Conservation (phyloP, 2,797 vertebrate species). For the Leptodactylus fallax region DNA sequence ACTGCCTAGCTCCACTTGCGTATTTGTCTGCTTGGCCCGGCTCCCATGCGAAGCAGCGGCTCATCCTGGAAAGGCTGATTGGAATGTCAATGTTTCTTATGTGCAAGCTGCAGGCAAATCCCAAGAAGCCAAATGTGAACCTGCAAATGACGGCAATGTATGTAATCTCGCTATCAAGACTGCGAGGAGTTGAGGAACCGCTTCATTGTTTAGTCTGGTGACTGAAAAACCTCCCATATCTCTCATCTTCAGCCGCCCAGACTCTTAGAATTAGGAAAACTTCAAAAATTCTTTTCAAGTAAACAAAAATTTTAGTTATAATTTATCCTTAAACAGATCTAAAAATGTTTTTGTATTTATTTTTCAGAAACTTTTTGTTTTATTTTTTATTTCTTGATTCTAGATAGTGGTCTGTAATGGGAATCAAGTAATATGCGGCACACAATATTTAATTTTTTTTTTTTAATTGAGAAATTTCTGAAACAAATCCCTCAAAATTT, state of each 20-base stretch:
- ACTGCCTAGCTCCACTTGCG: constrained; percentile 2
- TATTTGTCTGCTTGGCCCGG: constrained; percentile 55
- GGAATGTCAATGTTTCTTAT: constrained; percentile 55
- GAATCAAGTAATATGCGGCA: no score
- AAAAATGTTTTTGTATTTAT: no score
- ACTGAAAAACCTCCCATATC: neutral
- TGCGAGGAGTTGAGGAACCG: neutral
- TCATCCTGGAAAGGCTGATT: constrained; percentile 26
- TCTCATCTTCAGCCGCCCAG: neutral
- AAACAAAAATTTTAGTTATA: neutral
- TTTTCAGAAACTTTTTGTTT: no score
- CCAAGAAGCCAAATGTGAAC: neutral
- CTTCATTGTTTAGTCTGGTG: constrained; percentile 26
- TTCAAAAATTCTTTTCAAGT: neutral
- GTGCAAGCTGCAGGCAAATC: constrained; percentile 34
- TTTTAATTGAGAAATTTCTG: no score
- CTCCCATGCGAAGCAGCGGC: constrained; percentile 26
- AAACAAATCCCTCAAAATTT: no score
- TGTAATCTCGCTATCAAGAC: constrained; percentile 1
- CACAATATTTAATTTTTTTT: no score
- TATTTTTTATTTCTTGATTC: no score
- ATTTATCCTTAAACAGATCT: neutral
- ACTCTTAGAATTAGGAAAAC: neutral
- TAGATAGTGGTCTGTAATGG: no score
- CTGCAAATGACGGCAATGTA: constrained; percentile 14